Conservation (phyloP, 1,140 invertebrate species). For the Eubasilissa regina region DNA sequence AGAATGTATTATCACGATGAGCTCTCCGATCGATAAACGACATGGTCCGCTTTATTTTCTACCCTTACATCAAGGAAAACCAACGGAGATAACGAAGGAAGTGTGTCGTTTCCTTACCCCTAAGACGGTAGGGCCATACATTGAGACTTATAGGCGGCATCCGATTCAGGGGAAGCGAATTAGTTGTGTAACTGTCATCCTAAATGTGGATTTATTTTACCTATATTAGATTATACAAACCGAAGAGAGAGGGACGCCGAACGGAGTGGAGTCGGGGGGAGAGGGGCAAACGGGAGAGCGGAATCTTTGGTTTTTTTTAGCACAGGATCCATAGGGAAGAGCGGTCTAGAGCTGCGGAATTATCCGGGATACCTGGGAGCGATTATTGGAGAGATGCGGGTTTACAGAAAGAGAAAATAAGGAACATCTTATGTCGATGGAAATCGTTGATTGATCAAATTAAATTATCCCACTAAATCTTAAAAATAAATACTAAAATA, state of each 20-base stretch:
- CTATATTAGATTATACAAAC: conserved; percentile 61
- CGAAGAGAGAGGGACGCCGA: conserved; percentile 38
- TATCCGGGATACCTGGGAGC: not conserved
- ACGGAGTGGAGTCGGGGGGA: not conserved
- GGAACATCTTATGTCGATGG: too few species aligned
- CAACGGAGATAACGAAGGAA: not conserved
- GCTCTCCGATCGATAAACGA: conserved; percentile 7
- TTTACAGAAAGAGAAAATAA: too few species aligned
- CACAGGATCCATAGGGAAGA: too few species aligned
- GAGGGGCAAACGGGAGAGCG: conserved; percentile 1
- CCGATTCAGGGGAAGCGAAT: conserved; percentile 60
- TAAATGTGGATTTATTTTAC: conserved; percentile 61
- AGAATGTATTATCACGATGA: conserved; percentile 48
- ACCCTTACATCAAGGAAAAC: not conserved
- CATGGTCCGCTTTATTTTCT: not conserved
- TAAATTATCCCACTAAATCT: too few species aligned
- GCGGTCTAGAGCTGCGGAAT: too few species aligned
- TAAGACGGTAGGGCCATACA: conserved; percentile 4
- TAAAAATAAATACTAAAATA: too few species aligned
- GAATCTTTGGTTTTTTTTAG: conserved; percentile 17
- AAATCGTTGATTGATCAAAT: too few species aligned
- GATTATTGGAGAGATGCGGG: too few species aligned
- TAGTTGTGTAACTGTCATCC: conserved; percentile 61
- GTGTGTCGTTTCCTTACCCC: conserved; percentile 23
- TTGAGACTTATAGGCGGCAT: conserved; percentile 52